Evolutionary conservation across 2,113 vertebrate species (phyloP), one percentile per base, ranked within the genome.

Genomic region (Pholis gunnellus): DNA sequence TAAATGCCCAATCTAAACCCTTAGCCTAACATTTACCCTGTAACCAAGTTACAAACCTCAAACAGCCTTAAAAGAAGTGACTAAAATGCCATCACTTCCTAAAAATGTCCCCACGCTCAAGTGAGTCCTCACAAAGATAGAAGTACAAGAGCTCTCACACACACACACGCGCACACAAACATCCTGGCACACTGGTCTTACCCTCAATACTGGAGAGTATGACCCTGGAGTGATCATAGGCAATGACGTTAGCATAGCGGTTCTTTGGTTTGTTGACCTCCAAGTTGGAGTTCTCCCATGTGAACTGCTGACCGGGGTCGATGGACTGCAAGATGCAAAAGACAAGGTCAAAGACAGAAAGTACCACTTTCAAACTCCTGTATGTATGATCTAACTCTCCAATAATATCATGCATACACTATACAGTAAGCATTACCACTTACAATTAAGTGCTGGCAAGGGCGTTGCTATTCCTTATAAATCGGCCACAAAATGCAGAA

Each of bases 221-320:
- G 75, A 99, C 97, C 82, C 98, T 95, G 81, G 98, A 99, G 95
- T 99, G 98, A 90, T 99, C 98, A 15, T 99, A 99, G 48, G 98
- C 97, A 52, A 99, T 98, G 88, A 99, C 98, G 89, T 99, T 99
- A 17, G 98, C 98, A 9, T 99, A 99, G 96, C 98, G 97, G 79
- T 99, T 99, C 97, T 99, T 99, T 97, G 97, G 97, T 95, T 99
- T 99, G 94, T 99, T 99, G 92, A 99, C 97, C 95, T 99, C 98
- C 94, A 99, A 91, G 94, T 99, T 99, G 84, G 98, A 99, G 81
- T 99, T 97, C 65, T 99, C 98, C 98, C 98, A 99, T 1, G 98
- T 99, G 94, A 99, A 99, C 94, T 99, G 98, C 92, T 99, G 98
- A 67, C 97, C 97, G 0, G 98, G 98, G 91, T 99, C 98, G 85